Evolutionary conservation across 2,888 invertebrate species (phyloP).

Genomic region (Cephus pulcher): DNA sequence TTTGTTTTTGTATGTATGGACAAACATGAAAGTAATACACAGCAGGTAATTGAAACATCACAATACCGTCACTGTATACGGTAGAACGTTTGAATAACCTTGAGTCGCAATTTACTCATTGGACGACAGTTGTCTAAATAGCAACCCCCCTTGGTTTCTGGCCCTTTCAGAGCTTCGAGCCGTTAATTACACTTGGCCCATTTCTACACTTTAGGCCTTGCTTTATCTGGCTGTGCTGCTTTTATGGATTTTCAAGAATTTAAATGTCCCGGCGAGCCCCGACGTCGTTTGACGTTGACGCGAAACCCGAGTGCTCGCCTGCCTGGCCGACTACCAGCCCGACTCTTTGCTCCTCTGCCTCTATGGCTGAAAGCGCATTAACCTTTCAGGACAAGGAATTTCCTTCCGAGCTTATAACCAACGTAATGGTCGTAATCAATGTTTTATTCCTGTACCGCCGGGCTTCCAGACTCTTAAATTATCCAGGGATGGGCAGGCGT

Average conservation of each 20-base stretch:
- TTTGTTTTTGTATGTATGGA: background rate
- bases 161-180: background rate
- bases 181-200: conserved; percentile 9
- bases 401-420: conserved; percentile 32
- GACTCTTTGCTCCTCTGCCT: background rate
- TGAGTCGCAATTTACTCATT: background rate
- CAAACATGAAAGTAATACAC: background rate
- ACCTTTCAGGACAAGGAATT: conserved; percentile 32
- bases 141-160: background rate
- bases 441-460: conserved; percentile 29
- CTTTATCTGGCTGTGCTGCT: background rate
- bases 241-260: conserved; percentile 9
- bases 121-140: background rate
- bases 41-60: background rate
- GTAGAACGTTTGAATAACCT: background rate
- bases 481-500: conserved; percentile 25
- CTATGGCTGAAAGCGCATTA: conserved; percentile 19
- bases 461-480: conserved; percentile 31
- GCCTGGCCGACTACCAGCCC: background rate
- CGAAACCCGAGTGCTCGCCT: background rate
- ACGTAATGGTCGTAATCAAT: conserved; percentile 39
- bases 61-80: background rate
- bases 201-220: background rate
- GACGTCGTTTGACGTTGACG: background rate
- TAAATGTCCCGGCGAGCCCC: background rate